Evolutionary conservation across 2,888 invertebrate genomes (phyloP), one percentile per base, ranked within the genome.

Genomic region (Lapara coniferarum): DNA sequence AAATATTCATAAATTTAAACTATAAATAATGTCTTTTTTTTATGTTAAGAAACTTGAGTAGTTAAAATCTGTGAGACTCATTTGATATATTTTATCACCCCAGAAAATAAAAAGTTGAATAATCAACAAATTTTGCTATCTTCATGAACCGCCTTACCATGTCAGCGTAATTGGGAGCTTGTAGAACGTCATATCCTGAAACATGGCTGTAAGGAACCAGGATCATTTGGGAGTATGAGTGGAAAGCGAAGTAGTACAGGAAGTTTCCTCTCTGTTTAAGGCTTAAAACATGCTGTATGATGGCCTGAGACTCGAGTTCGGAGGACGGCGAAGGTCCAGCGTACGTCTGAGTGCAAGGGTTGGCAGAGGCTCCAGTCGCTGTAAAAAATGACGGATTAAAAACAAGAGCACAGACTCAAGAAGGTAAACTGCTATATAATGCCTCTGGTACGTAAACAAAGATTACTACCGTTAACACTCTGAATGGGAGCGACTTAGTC

Each of bases 151-250:
- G 19, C 58, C 82, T 83, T 75, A 91, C 92, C 81, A 90, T 71
- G 70, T 91, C 89, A 63, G 80, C 85, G 71, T 91, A 91, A 71
- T 91, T 90, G 2, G 80, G 71, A 0, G 84, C 84, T 74, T 86
- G 75, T 13, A 88, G 68, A 0, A 87, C 88, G 30, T 80, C 79
- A 1, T 58, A 44, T 0, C 86, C 88, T 0, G 78, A 71, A 0
- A 80, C 79, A 70, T 90, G 88, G 66, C 94, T 94, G 80, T 87
- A 93, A 0, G 94, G 93, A 30, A 94, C 82, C 66, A 94, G 75
- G 51, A 94, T 85, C 85, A 90, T 87, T 77, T 95, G 95, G 0
- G 94, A 93, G 78, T 92, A 95, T 2, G 95, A 94, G 81, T 95
- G 95, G 78, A 95, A 89, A 0, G 94, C 91, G 25, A 95, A 82